These are phyloP conservation scores for Pteria penguin DNA, from an alignment of 2,888 invertebrate species.

Conservation along the genomic window DNA sequence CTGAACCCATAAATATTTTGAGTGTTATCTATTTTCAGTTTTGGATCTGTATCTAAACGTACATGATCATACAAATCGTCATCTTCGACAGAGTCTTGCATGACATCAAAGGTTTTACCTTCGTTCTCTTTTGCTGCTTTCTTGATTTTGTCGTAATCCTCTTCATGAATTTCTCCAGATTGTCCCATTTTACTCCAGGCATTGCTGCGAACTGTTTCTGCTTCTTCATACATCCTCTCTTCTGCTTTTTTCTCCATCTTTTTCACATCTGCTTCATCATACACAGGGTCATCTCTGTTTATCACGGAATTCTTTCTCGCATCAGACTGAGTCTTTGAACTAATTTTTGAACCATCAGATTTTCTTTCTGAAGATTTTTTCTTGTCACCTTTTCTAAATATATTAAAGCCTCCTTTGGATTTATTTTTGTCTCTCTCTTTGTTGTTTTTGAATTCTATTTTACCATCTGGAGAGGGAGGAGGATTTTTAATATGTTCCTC, in stretches of 20 bases:
- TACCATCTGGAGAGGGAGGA: neutral
- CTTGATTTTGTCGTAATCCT: slow-evolving; percentile 13
- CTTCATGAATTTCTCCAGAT: slow-evolving; percentile 8
- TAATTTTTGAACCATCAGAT: neutral
- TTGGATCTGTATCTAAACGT: neutral
- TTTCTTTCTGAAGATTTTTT: slow-evolving; percentile 7
- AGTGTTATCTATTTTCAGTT: neutral
- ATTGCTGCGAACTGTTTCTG: neutral
- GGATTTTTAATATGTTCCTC: slow-evolving; percentile 8
- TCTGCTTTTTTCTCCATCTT: neutral
- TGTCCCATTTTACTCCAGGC: slow-evolving; percentile 13
- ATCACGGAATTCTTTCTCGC: neutral
- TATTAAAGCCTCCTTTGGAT: slow-evolving; percentile 3
- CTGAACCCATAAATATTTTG: slow-evolving; percentile 46
- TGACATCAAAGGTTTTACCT: neutral
- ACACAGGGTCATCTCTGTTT: slow-evolving; percentile 5
- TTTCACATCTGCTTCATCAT: slow-evolving; percentile 19
- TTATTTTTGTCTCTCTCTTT: slow-evolving; percentile 8
- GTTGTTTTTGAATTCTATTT: neutral
- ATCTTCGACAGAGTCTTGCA: slow-evolving; percentile 28
- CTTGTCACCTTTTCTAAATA: slow-evolving; percentile 4
- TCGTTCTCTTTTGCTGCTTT: slow-evolving; percentile 13
- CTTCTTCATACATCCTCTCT: slow-evolving; percentile 6
- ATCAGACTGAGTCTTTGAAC: neutral
- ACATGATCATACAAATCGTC: slow-evolving; percentile 27